Base-by-base conservation (phyloP, 2,888 invertebrate species). In the Cotesia congregata region DNA sequence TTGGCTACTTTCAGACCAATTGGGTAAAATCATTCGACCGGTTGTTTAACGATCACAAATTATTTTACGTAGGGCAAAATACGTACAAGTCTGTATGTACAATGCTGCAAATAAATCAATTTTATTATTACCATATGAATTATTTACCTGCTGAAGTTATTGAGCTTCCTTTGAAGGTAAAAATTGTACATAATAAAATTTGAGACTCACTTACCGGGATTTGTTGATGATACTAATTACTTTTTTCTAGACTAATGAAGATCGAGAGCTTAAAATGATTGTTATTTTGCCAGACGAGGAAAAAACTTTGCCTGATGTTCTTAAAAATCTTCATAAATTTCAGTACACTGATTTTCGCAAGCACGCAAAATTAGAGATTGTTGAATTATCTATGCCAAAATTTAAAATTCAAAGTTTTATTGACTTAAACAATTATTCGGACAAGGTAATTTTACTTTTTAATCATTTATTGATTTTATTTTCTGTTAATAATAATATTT, bases 11-110 rank as follows among this genome's bases (percentile, higher is more conserved):
- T 39, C 60, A 39, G 5, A 5, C 39, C 20, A 61, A 17, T 39
- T 71, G 71, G 71, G 17, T 60, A 5, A 5, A 71, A 1, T 40
- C 71, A 39, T 71, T 71, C n/a, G n/a, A 39, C 39, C 15, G 1
- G 3, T 15, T 39, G 6, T 38, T 12, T 3, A 71, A 60, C 1
- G 39, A 17, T 3, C 0, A 9, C 9, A 71, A 61, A n/a, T n/a
- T 39, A 15, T 71, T 71, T 62, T 39, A 30, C 5, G 9, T 61
- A 9, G 15, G 7, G 6, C 5, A 4, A 7, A 38, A 39, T 15
- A 39, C 38, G 12, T 2, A 6, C 6, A 71, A 61, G 39, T 39
- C n/a, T 61, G 71, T 71, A n/a, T 62, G 61, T 7, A 71, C 15
- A 2, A 71, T 71, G 71, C 30, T 15, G 30, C 71, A 61, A 15